These are phyloP conservation scores for Stigmatopora argus DNA, from an alignment of 2,113 vertebrate genomes.

Conservation along the genomic window DNA sequence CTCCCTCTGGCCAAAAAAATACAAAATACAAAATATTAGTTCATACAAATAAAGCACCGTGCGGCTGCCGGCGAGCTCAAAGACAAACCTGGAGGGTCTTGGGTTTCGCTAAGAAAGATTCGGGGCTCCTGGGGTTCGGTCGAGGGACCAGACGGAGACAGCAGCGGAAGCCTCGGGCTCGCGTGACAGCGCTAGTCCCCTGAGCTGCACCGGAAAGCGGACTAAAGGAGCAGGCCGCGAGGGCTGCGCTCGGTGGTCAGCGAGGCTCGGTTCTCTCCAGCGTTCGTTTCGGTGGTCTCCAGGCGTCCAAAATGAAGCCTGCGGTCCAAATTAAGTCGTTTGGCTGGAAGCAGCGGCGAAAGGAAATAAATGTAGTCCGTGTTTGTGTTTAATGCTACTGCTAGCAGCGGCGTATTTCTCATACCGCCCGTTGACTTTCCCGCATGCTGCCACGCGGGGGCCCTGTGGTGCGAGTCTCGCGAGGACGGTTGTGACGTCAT, in stretches of 20 bases:
- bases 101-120: not conserved
- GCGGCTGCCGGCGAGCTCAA: not conserved
- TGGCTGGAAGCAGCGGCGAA: constrained; percentile 8
- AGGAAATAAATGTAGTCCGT: constrained; percentile 47
- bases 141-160: not conserved
- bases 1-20: not conserved
- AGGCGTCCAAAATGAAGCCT: constrained; percentile 1
- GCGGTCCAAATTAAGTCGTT: not conserved
- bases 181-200: constrained; percentile 38
- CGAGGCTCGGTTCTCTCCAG: constrained; percentile 23
- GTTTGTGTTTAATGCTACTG: constrained; percentile 63
- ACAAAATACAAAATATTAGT: too few relatives aligned
- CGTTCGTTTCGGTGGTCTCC: constrained; percentile 13
- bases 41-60: constrained; percentile 3
- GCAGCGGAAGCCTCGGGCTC: constrained; percentile 46
- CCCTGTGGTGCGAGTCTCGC: constrained; percentile 66
- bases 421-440: constrained; percentile 54
- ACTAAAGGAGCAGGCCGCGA: constrained; percentile 66
- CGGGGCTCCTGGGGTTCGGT: not conserved
- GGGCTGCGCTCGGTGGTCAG: constrained; percentile 44
- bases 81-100: not conserved
- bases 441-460: constrained; percentile 57
- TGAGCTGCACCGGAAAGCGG: constrained; percentile 52
- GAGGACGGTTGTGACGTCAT: constrained; percentile 43
- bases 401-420: constrained; percentile 55